Base-by-base conservation (phyloP, 2,888 invertebrate genomes). In the Itoplectis maculator region DNA sequence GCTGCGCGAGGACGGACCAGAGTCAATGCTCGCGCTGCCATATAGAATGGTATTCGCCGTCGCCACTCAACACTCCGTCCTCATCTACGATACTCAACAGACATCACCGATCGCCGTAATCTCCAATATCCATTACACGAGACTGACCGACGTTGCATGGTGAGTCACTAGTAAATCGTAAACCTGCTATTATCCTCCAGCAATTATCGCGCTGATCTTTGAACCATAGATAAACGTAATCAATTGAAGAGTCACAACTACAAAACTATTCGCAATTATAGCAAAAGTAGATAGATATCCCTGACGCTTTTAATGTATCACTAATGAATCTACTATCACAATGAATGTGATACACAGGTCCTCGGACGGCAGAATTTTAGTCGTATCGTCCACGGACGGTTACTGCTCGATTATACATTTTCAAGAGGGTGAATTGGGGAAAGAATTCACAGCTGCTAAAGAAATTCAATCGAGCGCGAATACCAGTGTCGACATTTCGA, bases 21-120 rank as follows among this genome's bases (percentile, higher is more conserved):
- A 90, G 8, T 92, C 95, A 0, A 91, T 94, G 13, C 93, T 96
- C 84, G 92, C 95, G 11, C 92, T 97, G 54, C 95, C 96, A 0
- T 97, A 96, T 91, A 95, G 99, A 81, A 95, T 97, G 94, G 94
- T 99, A 77, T 97, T 98, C 91, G 99, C 99, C 0, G 96, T 99
- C 13, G 98, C 97, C 20, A 98, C 99, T 0, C 96, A 96, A 87
- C 96, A 96, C 88, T 96, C 97, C 35, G 95, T 99, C 42, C 94
- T 97, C 77, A 93, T 98, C 51, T 98, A 97, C 90, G 98, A 98
- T 90, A 98, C 98, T 0, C 97, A 98, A 91, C 97, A 97, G 90
- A 91, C 93, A 3, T 93, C 95, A 47, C 98, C 98, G 0, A 95
- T 98, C 92, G 97, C 96, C 0, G 94, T 95, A 72, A 94, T 98